These are phyloP conservation scores for Sebastes taczanowskii DNA, from an alignment of 2,797 vertebrate species.

Conservation along the genomic window DNA sequence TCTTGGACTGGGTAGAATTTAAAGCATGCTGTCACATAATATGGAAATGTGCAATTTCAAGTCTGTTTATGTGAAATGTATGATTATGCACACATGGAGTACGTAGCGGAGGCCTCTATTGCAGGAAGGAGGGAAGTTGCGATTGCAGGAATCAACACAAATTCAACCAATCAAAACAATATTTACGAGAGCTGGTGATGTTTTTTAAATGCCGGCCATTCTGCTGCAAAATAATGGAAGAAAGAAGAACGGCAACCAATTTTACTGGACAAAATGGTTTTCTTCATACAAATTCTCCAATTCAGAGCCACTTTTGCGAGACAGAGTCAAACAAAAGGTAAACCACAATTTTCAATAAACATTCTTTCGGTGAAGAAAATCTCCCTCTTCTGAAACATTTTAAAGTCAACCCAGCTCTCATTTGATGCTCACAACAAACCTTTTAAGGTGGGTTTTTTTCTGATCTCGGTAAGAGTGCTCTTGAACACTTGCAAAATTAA, in stretches of 20 bases:
- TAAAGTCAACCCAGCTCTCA: too few relatives aligned
- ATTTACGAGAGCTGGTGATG: background rate
- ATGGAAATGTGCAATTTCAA: background rate
- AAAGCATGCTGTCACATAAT: background rate
- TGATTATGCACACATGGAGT: background rate
- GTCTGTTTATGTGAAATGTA: background rate
- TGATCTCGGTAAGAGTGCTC: too few relatives aligned
- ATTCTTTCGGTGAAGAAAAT: background rate
- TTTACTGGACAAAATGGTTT: background rate
- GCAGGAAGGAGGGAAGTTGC: background rate
- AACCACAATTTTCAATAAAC: background rate
- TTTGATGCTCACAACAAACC: too few relatives aligned
- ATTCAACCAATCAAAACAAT: background rate
- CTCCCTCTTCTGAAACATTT: too few relatives aligned
- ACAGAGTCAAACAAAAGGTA: background rate
- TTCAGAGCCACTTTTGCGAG: background rate
- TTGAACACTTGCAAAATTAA: too few relatives aligned
- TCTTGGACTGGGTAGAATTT: background rate
- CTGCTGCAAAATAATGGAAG: background rate
- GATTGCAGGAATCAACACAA: background rate
- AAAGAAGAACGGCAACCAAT: background rate
- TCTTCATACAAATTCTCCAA: background rate
- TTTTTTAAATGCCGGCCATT: background rate
- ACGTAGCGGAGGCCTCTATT: background rate
- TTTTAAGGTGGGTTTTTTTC: too few relatives aligned